These are phyloP conservation scores for Erannis defoliaria DNA, from an alignment of 2,888 invertebrate species.

Conservation along the genomic window DNA sequence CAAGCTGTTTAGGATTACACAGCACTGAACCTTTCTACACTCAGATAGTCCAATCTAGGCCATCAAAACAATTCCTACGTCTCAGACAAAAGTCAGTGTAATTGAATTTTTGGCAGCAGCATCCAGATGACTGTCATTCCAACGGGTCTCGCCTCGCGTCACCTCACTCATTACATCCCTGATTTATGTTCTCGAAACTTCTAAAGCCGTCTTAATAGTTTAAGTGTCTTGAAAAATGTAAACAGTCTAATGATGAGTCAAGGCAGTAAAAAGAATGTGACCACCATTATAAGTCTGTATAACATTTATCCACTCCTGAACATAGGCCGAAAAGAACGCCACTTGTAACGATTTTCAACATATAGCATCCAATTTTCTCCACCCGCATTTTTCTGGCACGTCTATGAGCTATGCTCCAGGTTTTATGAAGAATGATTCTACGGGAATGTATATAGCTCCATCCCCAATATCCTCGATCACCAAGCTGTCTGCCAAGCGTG, in stretches of 20 bases:
- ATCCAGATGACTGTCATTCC: slow-evolving; percentile 40
- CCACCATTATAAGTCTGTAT: neutral
- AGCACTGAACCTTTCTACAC: neutral
- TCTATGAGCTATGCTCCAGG: too few relatives aligned
- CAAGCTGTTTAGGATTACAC: neutral
- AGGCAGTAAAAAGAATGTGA: neutral
- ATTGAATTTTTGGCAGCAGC: slow-evolving; percentile 40
- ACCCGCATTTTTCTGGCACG: too few relatives aligned
- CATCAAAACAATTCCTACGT: slow-evolving; percentile 19
- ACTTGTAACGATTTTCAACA: neutral
- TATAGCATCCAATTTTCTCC: too few relatives aligned
- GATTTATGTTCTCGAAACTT: slow-evolving; percentile 22
- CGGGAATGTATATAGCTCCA: too few relatives aligned
- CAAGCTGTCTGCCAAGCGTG: too few relatives aligned
- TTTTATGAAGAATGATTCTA: too few relatives aligned
- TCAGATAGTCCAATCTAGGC: slow-evolving; percentile 19
- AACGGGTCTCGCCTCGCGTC: slow-evolving; percentile 11
- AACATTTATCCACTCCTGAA: neutral
- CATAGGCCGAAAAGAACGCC: neutral
- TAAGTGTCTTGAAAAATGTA: slow-evolving; percentile 13
- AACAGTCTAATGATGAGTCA: slow-evolving; percentile 14
- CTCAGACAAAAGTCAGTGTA: slow-evolving; percentile 31
- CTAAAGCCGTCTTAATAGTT: slow-evolving; percentile 5
- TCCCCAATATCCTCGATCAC: too few relatives aligned
- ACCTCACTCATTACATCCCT: slow-evolving; percentile 23